Conservation (phyloP, 1,140 invertebrate genomes). For the Aphelenchoides avenae region DNA sequence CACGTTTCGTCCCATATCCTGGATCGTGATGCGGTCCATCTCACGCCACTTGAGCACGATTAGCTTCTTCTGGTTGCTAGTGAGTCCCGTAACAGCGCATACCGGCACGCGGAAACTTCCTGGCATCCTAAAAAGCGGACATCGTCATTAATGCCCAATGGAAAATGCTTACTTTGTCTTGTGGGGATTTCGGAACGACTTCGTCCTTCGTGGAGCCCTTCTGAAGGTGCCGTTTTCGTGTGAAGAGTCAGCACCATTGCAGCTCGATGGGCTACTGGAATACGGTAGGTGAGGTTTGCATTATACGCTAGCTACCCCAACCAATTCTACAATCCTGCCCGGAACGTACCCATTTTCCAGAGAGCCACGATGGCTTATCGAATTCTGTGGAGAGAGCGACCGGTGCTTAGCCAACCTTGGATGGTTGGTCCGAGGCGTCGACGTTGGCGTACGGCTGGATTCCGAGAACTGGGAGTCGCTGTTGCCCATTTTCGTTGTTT, state of each 20-base stretch:
- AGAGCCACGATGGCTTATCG: too few species aligned
- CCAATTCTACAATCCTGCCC: too few species aligned
- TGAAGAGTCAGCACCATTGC: too few species aligned
- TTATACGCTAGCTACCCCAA: too few species aligned
- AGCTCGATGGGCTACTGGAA: too few species aligned
- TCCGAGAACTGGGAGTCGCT: too few species aligned
- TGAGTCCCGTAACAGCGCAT: slow-evolving; percentile 27
- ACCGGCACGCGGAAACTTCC: slow-evolving; percentile 28
- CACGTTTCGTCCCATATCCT: slow-evolving; percentile 27
- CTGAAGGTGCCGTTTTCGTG: too few species aligned
- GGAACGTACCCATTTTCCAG: too few species aligned
- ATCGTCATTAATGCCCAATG: neutral
- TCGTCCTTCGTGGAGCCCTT: neutral
- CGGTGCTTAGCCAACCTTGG: slow-evolving; percentile 1
- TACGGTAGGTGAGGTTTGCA: too few species aligned
- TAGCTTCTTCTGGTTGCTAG: slow-evolving; percentile 25
- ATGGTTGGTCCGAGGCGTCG: neutral
- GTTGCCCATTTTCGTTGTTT: too few species aligned
- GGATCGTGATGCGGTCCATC: slow-evolving; percentile 7
- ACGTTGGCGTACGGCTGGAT: too few species aligned
- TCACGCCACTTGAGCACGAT: slow-evolving; percentile 29
- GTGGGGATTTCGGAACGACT: too few species aligned
- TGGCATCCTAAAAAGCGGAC: neutral
- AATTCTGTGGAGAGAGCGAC: slow-evolving; percentile 5
- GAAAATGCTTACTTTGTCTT: neutral